Evolutionary conservation across 2,113 vertebrate genomes (phyloP).

Genomic region (Zeus faber): DNA sequence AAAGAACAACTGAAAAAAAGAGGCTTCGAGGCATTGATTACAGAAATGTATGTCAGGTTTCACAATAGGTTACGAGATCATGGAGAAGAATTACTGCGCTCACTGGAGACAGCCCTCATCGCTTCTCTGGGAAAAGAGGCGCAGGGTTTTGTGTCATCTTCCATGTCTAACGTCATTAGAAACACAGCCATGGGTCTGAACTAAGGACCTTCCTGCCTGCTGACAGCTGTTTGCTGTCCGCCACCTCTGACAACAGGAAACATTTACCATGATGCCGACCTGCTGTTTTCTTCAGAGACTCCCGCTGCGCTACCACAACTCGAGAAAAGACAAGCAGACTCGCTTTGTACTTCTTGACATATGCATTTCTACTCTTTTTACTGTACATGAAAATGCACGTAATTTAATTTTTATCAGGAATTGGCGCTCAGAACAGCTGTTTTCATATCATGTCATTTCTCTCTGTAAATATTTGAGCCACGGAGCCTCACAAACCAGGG

Average conservation of each 20-base stretch:
- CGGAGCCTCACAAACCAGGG: no score
- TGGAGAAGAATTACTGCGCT: neutral
- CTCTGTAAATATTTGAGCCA: no score
- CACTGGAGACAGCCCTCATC: neutral
- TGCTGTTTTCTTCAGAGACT: conserved; percentile 34
- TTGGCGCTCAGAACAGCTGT: no score
- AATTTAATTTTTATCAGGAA: no score
- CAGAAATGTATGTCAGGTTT: no score
- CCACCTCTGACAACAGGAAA: conserved; percentile 41
- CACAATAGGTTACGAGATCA: neutral
- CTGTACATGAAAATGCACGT: no score
- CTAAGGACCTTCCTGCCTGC: conserved; percentile 35
- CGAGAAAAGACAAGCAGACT: no score
- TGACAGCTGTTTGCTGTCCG: conserved; percentile 48
- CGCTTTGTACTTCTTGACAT: no score
- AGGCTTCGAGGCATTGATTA: no score
- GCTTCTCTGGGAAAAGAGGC: conserved; percentile 10
- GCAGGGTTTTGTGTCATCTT: conserved; percentile 1
- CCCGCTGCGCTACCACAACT: conserved; percentile 14
- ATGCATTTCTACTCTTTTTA: no score
- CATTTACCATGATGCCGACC: conserved; percentile 48
- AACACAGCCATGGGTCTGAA: conserved; percentile 6
- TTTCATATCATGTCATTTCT: no score
- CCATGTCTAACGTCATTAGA: conserved; percentile 25
- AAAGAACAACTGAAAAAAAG: no score